Conservation (phyloP, 2,888 invertebrate genomes). For the Parnassius apollo region DNA sequence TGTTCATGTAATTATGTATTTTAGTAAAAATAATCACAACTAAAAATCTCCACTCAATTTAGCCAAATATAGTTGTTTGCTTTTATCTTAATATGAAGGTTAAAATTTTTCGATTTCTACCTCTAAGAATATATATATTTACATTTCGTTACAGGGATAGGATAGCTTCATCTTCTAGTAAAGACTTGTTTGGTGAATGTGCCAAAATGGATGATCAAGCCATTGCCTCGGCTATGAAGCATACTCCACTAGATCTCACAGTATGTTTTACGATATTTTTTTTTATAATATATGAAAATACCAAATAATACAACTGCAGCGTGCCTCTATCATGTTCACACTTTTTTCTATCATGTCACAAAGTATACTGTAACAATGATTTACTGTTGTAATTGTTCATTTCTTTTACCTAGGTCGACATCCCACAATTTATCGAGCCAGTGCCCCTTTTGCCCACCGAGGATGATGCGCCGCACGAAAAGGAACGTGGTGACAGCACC, state of each 20-base stretch:
- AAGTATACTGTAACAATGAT: too few relatives aligned
- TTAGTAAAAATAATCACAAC: too few relatives aligned
- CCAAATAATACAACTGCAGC: too few relatives aligned
- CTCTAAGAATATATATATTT: too few relatives aligned
- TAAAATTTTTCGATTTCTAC: too few relatives aligned
- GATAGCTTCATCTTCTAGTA: constrained; percentile 90
- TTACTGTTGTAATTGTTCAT: not conserved
- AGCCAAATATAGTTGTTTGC: too few relatives aligned
- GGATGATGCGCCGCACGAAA: constrained; percentile 51
- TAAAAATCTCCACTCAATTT: too few relatives aligned
- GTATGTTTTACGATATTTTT: constrained; percentile 39
- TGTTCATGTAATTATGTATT: too few relatives aligned
- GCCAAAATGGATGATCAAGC: constrained; percentile 96
- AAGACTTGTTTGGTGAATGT: constrained; percentile 98
- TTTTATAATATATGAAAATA: not conserved
- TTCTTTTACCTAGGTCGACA: constrained; percentile 80
- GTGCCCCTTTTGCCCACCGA: constrained; percentile 57
- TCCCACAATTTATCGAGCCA: constrained; percentile 90
- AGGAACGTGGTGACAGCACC: constrained; percentile 57
- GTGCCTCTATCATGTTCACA: too few relatives aligned
- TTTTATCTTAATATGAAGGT: too few relatives aligned
- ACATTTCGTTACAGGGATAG: constrained; percentile 82
- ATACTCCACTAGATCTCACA: constrained; percentile 84
- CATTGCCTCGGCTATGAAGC: constrained; percentile 88
- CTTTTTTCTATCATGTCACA: too few relatives aligned